Evolutionary conservation across 2,113 vertebrate species (phyloP).

Genomic region (Crotalus helleri): DNA sequence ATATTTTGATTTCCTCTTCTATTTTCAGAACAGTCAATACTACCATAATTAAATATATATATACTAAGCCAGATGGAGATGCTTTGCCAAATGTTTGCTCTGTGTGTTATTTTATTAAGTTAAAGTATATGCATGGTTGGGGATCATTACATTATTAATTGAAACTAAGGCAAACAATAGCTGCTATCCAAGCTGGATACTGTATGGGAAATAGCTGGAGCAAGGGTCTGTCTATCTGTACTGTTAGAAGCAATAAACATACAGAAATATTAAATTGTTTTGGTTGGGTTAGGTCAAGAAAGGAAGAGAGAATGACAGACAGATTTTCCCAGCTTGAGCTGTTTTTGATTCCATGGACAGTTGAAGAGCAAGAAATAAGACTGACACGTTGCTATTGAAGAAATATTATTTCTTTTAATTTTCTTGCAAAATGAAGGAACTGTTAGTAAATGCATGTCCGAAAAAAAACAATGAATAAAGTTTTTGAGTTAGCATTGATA

Average conservation of each 20-base stretch:
- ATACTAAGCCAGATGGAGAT: background rate
- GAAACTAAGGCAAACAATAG: slow-evolving; percentile 12
- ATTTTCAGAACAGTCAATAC: background rate
- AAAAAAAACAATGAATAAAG: background rate
- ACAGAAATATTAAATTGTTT: background rate
- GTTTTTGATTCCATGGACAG: background rate
- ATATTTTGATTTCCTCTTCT: background rate
- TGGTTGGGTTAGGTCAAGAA: slow-evolving; percentile 4
- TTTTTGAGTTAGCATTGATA: slow-evolving; percentile 20
- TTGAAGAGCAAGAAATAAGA: background rate
- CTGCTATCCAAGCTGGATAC: background rate
- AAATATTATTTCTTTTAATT: background rate
- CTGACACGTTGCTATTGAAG: slow-evolving; percentile 1
- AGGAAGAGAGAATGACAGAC: background rate
- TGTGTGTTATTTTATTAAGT: slow-evolving; percentile 12
- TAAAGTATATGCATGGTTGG: background rate
- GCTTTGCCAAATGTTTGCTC: background rate
- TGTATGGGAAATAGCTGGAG: background rate
- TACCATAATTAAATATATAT: background rate
- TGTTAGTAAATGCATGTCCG: background rate
- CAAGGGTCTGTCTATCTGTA: background rate
- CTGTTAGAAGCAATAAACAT: slow-evolving; percentile 3
- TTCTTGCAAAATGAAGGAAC: background rate
- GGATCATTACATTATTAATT: background rate
- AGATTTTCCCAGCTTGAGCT: background rate